Base-by-base conservation (phyloP, 2,888 invertebrate genomes). In the Ennomos erosarius region DNA sequence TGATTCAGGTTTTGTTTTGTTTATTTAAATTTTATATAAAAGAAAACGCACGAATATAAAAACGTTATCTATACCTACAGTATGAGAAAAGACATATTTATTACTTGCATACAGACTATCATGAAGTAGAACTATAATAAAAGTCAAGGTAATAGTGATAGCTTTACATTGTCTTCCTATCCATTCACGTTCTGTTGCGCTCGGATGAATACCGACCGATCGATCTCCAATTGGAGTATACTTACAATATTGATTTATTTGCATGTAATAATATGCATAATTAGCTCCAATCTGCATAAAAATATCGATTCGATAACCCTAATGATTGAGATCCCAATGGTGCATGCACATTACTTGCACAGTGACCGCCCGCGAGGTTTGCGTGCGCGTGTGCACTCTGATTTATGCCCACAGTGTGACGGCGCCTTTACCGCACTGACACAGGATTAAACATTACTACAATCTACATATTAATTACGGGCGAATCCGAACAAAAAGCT, bases 391-490 rank as follows among this genome's bases (percentile, higher is more conserved):
- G 73, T 67, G 65, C 66, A 40, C 46, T 51, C 40, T 63, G 67
- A 65, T 68, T 66, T 65, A 67, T 70, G 64, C 62, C 55, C 39
- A 52, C 49, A 45, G 56, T 42, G 45, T 64, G 55, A 52, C 76
- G 64, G 64, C 57, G 37, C 49, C 59, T 59, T 53, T 59, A 54
- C 36, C 50, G 46, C 64, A 67, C 69, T 65, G 64, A 61, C 70
- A 52, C 47, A 60, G 71, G 72, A 69, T 68, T 70, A 70, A 60
- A 59, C 62, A 69, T 66, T 67, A 63, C 68, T 63, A 61, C 69
- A 63, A 78, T 77, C 66, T 78, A 70, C 75, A 76, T 75, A 66
- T 65, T 69, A 72, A 73, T 70, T 68, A 67, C 62, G 45, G 56
- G 51, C 47, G 59, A 55, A 59, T 52, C 46, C 53, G 55, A 61